Conservation (phyloP, 2,113 vertebrate genomes). For the Atrichornis clamosus region DNA sequence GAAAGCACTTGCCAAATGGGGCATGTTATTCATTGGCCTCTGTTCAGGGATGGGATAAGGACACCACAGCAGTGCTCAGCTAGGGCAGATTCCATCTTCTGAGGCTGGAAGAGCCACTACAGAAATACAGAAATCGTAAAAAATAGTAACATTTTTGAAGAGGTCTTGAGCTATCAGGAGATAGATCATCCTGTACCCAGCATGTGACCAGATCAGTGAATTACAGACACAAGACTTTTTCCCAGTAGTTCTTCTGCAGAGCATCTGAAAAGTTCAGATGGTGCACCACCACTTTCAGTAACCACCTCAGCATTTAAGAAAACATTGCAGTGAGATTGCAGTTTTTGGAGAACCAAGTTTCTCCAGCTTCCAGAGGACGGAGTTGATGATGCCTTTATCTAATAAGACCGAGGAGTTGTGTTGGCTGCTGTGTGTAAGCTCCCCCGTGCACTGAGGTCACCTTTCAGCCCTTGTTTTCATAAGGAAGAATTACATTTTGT, state of each 20-base stretch:
- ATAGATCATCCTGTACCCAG: neutral
- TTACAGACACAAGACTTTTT: neutral
- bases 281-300: neutral
- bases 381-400: neutral
- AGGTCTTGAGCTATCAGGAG: neutral
- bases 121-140: neutral
- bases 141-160: neutral
- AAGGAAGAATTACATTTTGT: neutral
- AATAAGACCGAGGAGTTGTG: neutral
- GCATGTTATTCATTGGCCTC: conserved; percentile 16
- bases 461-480: neutral
- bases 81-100: neutral
- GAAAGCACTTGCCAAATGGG: conserved; percentile 40
- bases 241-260: neutral
- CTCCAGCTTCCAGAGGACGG: neutral
- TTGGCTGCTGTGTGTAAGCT: neutral
- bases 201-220: neutral
- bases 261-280: neutral
- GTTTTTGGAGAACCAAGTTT: neutral
- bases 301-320: neutral
- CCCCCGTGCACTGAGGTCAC: neutral
- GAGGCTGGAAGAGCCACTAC: neutral
- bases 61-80: neutral
- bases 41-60: neutral
- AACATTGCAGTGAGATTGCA: neutral